Evolutionary conservation across 2,113 vertebrate genomes (phyloP).

Genomic region (Ceyx margarethae): DNA sequence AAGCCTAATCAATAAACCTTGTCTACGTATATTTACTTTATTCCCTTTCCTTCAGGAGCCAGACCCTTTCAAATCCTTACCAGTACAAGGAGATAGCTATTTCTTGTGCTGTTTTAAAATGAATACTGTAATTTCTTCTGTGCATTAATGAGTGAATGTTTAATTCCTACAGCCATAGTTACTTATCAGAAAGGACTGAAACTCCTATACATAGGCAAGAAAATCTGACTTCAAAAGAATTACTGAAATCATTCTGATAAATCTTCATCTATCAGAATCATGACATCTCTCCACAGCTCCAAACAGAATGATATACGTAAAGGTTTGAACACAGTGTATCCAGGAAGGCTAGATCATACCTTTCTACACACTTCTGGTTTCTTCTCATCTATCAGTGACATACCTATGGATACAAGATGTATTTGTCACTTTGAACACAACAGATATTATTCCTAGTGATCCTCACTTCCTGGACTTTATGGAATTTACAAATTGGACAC

Average conservation of each 20-base stretch:
- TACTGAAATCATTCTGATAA: background rate
- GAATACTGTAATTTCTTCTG: background rate
- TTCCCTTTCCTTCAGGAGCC: background rate
- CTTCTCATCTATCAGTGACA: background rate
- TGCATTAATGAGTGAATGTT: background rate
- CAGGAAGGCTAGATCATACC: background rate
- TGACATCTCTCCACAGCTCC: background rate
- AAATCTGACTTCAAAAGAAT: background rate
- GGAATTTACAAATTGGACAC: background rate
- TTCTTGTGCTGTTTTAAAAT: background rate
- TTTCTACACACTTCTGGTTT: background rate
- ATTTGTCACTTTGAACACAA: background rate
- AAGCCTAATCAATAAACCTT: background rate
- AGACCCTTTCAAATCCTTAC: background rate
- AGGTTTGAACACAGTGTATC: background rate
- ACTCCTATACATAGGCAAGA: background rate
- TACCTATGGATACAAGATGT: background rate
- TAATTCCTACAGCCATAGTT: background rate
- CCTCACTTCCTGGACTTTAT: background rate
- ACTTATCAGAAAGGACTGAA: background rate
- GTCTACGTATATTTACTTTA: background rate
- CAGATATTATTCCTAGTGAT: background rate
- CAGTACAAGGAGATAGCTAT: background rate
- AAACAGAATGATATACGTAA: background rate
- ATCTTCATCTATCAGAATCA: background rate